phyloP scores from a whole-genome alignment of 2,888 invertebrate genomes.

The Salpingus planirostris region DNA sequence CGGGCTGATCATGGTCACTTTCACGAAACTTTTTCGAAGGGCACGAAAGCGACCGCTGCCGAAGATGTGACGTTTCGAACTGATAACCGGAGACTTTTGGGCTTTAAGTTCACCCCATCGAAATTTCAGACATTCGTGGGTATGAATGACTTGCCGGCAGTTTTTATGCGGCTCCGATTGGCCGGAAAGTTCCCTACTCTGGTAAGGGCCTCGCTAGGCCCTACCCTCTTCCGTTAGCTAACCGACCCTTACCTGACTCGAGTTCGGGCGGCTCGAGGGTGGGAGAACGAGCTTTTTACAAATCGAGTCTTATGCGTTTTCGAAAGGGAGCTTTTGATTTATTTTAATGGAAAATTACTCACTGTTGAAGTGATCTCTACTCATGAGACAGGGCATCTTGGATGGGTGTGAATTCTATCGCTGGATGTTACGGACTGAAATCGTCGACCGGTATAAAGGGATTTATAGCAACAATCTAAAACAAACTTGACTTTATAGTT shows the following conservation, averaged over 20 bases:
- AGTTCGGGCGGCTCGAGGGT: too few species aligned
- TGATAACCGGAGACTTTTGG: constrained; percentile 15
- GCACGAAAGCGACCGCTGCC: neutral
- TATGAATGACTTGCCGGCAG: constrained; percentile 21
- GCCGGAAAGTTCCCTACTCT: constrained; percentile 15
- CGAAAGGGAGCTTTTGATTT: too few species aligned
- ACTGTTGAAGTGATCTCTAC: too few species aligned
- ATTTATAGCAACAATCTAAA: neutral
- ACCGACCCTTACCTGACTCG: constrained; percentile 10
- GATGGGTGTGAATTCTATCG: too few species aligned
- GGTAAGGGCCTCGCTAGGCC: constrained; percentile 13
- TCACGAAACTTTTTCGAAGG: too few species aligned
- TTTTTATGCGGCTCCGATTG: constrained; percentile 21
- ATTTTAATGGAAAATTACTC: too few species aligned
- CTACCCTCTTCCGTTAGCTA: constrained; percentile 13
- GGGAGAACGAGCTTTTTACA: too few species aligned
- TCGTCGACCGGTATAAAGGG: too few species aligned
- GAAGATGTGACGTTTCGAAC: neutral
- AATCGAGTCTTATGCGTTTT: too few species aligned
- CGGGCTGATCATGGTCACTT: too few species aligned
- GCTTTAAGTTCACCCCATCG: constrained; percentile 12
- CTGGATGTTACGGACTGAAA: too few species aligned
- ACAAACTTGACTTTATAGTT: constrained; percentile 9
- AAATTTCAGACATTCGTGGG: constrained; percentile 9
- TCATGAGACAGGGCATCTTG: too few species aligned